Evolutionary conservation across 2,797 vertebrate species (phyloP).

Genomic region (Neosalanx taihuensis): DNA sequence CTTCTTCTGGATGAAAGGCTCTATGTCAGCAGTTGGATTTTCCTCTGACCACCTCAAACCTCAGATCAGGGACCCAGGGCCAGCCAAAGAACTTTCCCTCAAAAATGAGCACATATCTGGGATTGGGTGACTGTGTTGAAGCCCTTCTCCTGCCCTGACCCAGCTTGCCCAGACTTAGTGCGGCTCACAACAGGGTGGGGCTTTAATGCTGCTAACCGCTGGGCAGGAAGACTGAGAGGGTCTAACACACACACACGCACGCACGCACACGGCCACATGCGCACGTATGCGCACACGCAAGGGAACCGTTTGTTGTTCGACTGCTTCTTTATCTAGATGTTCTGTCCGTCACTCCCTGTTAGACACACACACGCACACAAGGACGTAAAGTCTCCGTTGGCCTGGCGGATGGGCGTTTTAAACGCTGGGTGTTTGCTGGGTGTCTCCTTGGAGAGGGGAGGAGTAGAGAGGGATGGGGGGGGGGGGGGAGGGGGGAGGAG

Average conservation of each 20-base stretch:
- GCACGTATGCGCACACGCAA: constrained; percentile 31
- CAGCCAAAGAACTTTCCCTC: background rate
- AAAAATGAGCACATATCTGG: background rate
- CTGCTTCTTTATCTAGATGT: constrained; percentile 55
- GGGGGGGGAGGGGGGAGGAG: background rate
- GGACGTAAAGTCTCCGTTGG: constrained; percentile 18
- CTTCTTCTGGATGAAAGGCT: constrained; percentile 43
- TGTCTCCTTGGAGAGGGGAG: constrained; percentile 28
- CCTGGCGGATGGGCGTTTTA: constrained; percentile 61
- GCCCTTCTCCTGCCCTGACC: constrained; percentile 26
- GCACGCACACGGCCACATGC: background rate
- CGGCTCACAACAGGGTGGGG: constrained; percentile 63
- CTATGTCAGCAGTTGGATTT: constrained; percentile 10
- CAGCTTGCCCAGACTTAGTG: constrained; percentile 42
- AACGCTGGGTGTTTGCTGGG: constrained; percentile 35
- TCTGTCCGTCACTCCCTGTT: constrained; percentile 62
- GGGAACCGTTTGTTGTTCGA: constrained; percentile 54
- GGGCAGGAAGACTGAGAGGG: constrained; percentile 56
- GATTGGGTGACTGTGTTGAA: background rate
- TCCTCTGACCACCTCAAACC: constrained; percentile 7
- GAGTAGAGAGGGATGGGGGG: constrained; percentile 52
- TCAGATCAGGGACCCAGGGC: background rate
- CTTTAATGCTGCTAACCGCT: constrained; percentile 58
- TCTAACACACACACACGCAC: constrained; percentile 21
- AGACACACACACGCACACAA: constrained; percentile 34